Conservation (phyloP, 1,140 invertebrate genomes). For the Habropoda laboriosa region DNA sequence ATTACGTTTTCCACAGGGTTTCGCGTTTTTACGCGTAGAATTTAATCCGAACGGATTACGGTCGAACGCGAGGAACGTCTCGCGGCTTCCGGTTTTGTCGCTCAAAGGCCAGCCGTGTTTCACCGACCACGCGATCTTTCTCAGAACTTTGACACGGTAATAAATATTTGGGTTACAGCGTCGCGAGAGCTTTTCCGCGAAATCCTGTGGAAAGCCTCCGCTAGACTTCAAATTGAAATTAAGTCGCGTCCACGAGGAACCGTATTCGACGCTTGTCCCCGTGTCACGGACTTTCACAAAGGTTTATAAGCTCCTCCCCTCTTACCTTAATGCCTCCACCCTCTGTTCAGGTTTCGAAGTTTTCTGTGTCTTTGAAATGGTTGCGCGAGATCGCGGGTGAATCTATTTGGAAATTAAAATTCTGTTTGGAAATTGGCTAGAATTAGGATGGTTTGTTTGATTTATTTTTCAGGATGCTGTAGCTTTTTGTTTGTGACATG, state of each 20-base stretch:
- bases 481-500: too few relatives aligned
- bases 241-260: background rate
- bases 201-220: conserved; percentile 11
- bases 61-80: background rate
- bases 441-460: too few relatives aligned
- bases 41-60: conserved; percentile 21
- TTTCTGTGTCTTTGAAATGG: background rate
- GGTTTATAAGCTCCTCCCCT: background rate
- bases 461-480: too few relatives aligned
- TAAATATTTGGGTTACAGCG: conserved; percentile 15
- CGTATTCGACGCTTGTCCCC: background rate
- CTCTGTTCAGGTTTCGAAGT: background rate
- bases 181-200: conserved; percentile 3
- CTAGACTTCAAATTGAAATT: conserved; percentile 10
- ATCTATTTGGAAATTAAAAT: too few relatives aligned
- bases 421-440: too few relatives aligned
- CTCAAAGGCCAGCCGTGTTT: background rate
- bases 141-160: background rate
- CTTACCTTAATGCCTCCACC: too few relatives aligned
- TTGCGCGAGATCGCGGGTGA: too few relatives aligned
- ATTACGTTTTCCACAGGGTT: background rate
- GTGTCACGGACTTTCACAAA: too few relatives aligned
- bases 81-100: background rate
- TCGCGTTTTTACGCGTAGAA: conserved; percentile 17
- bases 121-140: background rate